phyloP scores from a whole-genome alignment of 2,113 vertebrate species.

The Cavia porcellus region DNA sequence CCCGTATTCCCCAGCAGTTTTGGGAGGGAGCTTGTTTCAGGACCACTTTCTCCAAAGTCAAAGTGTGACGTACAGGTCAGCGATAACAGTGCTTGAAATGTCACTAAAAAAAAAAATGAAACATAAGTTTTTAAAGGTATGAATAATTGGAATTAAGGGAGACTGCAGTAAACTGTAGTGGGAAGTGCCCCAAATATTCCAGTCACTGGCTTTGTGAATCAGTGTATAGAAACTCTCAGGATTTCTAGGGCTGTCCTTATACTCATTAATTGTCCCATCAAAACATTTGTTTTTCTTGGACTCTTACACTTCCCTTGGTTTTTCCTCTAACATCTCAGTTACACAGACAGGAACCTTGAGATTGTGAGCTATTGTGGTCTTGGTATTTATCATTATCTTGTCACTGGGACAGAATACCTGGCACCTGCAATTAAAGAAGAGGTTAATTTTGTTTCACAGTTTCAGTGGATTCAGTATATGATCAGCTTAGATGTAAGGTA shows the following conservation, averaged over 20 bases:
- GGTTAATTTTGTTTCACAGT: background rate
- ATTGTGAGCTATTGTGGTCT: background rate
- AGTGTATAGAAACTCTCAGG: background rate
- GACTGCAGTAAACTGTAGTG: background rate
- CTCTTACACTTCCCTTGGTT: background rate
- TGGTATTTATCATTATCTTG: background rate
- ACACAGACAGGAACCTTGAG: background rate
- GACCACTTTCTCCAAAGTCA: background rate
- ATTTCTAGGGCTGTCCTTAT: background rate
- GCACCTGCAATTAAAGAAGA: background rate
- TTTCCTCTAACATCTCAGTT: background rate
- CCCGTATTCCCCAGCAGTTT: background rate
- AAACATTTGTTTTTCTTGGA: background rate
- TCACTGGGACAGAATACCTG: background rate
- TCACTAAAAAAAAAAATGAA: background rate
- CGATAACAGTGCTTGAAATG: background rate
- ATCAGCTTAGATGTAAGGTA: background rate
- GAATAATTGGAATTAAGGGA: background rate
- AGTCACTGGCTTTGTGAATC: background rate
- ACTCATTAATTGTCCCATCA: background rate
- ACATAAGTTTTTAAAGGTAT: background rate
- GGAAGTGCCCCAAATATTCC: background rate
- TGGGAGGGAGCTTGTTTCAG: background rate
- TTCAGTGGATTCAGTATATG: background rate
- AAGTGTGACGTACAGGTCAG: background rate